phyloP scores from a whole-genome alignment of 2,113 vertebrate genomes.

The Anoplopoma fimbria region DNA sequence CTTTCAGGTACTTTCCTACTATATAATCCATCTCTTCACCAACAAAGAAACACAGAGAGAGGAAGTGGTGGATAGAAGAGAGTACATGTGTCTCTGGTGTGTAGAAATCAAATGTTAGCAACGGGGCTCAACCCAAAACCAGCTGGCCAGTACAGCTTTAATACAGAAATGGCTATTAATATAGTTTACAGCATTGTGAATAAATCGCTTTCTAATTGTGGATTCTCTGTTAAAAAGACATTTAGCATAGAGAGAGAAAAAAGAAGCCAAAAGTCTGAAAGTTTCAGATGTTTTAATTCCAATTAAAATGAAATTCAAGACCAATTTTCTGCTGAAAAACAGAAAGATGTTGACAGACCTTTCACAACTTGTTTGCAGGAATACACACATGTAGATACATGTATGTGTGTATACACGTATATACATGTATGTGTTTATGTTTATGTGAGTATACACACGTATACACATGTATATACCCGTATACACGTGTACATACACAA shows the following conservation, averaged over 20 bases:
- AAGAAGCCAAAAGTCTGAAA: not conserved
- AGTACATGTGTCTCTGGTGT: not conserved
- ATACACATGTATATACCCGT: too few relatives aligned
- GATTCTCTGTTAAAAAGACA: too few relatives aligned
- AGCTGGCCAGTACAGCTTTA: not conserved
- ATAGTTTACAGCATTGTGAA: not conserved
- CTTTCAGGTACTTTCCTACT: not conserved
- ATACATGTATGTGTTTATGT: too few relatives aligned
- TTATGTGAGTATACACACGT: too few relatives aligned
- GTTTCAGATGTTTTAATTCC: not conserved
- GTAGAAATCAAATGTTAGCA: not conserved
- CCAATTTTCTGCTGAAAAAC: not conserved
- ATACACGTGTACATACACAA: too few relatives aligned
- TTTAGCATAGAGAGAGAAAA: not conserved
- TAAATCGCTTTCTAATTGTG: not conserved
- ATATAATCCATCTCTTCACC: not conserved
- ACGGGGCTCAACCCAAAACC: not conserved
- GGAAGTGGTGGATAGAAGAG: not conserved
- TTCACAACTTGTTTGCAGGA: constrained; percentile 10
- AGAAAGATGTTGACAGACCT: not conserved
- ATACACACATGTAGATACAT: too few relatives aligned
- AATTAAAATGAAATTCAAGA: constrained; percentile 9
- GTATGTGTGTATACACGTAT: too few relatives aligned
- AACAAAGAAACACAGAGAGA: not conserved
- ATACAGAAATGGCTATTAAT: not conserved